A percentile compares a stretch with the other conserved stretches of the same genome.
Evolutionary conservation across 1,140 invertebrate genomes (phyloP).

Genomic region (Aethina tumida): DNA sequence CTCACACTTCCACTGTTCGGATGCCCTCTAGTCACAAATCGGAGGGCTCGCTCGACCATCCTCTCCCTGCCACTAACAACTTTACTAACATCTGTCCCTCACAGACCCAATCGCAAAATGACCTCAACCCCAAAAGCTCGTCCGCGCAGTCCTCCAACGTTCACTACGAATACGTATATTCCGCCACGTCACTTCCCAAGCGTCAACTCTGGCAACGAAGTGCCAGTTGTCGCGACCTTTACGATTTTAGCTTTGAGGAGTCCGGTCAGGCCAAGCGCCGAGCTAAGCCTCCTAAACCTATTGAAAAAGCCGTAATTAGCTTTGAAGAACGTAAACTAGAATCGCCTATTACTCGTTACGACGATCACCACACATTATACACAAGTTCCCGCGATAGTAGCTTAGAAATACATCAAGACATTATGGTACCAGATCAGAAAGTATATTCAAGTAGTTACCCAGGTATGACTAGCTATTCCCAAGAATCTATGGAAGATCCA

Average conservation of each 20-base stretch:
- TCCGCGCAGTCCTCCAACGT: slow-evolving; percentile 21
- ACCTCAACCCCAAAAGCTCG: slow-evolving; percentile 20
- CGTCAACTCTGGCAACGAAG: slow-evolving; percentile 60
- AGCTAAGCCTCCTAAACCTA: slow-evolving; percentile 26
- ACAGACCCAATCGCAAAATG: slow-evolving; percentile 33
- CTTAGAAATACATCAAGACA: slow-evolving; percentile 48
- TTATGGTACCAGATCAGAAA: slow-evolving; percentile 42
- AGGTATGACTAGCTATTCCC: slow-evolving; percentile 57
- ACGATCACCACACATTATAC: slow-evolving; percentile 52
- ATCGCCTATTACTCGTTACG: slow-evolving; percentile 66
- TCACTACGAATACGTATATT: slow-evolving; percentile 17
- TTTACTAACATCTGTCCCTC: slow-evolving; percentile 31
- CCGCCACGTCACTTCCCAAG: slow-evolving; percentile 31
- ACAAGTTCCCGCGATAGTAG: slow-evolving; percentile 46
- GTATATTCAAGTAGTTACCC: slow-evolving; percentile 79
- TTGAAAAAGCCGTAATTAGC: slow-evolving; percentile 22
- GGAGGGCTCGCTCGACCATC: slow-evolving; percentile 27
- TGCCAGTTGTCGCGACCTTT: slow-evolving; percentile 66
- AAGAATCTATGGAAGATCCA: slow-evolving; percentile 49
- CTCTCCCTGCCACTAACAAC: slow-evolving; percentile 10
- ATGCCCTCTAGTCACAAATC: slow-evolving; percentile 35
- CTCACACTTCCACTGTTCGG: slow-evolving; percentile 31
- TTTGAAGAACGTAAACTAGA: slow-evolving; percentile 47
- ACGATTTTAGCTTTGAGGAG: slow-evolving; percentile 61
- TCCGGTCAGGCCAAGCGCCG: slow-evolving; percentile 50